Conservation (phyloP, 2,113 vertebrate genomes). For the Mastomys coucha region DNA sequence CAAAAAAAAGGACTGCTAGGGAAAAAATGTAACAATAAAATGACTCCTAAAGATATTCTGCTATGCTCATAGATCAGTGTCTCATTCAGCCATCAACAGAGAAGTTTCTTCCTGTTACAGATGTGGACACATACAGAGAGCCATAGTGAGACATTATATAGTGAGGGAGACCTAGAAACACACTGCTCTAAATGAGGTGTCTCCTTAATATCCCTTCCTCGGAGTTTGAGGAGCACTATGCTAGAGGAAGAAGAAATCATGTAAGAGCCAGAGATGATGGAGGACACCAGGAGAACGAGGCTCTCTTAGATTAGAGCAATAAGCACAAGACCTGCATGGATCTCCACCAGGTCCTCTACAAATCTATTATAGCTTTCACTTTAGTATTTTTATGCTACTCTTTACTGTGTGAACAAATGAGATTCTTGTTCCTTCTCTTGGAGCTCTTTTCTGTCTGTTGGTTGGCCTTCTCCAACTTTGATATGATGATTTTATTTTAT, state of each 20-base stretch:
- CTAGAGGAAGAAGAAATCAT: neutral
- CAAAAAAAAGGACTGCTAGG: neutral
- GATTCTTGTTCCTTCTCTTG: neutral
- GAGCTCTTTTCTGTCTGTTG: neutral
- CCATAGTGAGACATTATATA: neutral
- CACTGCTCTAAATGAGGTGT: neutral
- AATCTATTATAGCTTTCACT: neutral
- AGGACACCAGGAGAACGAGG: neutral
- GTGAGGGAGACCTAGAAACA: neutral
- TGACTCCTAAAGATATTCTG: neutral
- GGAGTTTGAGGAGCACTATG: neutral
- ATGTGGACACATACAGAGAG: neutral
- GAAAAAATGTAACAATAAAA: neutral
- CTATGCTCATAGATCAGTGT: neutral
- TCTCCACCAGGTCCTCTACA: neutral
- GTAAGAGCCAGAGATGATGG: neutral
- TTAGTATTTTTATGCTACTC: neutral
- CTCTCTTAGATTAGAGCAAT: neutral
- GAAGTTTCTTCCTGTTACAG: neutral
- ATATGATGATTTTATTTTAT: neutral
- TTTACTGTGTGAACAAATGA: neutral
- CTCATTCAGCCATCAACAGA: neutral
- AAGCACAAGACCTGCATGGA: neutral
- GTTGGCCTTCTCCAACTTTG: neutral
- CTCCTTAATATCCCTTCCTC: neutral